Percentiles rank a stretch among this genome's conserved stretches.
Conservation (phyloP, 2,113 vertebrate genomes). For the Spermophilus dauricus region DNA sequence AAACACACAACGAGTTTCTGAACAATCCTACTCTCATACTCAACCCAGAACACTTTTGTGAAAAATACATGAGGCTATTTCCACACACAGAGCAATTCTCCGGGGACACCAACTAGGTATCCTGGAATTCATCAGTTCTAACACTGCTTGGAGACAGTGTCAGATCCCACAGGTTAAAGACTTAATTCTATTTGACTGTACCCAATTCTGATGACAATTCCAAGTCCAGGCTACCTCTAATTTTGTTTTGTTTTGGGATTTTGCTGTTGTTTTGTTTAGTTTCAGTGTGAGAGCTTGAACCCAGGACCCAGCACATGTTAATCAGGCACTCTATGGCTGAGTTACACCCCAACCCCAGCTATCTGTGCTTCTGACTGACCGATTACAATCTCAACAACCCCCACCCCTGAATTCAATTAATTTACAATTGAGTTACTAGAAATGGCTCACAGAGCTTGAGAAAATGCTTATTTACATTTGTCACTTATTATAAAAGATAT, state of each 20-base stretch:
- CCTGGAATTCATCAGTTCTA: background rate
- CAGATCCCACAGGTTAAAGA: background rate
- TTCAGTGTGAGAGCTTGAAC: background rate
- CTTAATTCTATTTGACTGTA: background rate
- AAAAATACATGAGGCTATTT: background rate
- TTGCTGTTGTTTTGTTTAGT: background rate
- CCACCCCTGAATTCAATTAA: background rate
- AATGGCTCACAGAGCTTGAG: background rate
- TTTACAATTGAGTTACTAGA: background rate
- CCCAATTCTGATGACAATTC: background rate
- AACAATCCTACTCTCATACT: background rate
- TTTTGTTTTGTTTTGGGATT: background rate
- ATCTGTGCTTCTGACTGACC: background rate
- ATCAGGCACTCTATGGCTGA: background rate
- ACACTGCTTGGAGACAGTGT: background rate
- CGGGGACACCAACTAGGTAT: background rate
- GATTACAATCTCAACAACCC: background rate
- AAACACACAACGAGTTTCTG: background rate
- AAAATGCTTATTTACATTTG: background rate
- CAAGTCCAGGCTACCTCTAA: background rate
- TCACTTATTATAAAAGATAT: background rate
- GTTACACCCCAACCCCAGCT: background rate
- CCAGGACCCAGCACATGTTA: too few relatives aligned
- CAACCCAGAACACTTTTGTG: background rate
- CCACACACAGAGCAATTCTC: background rate